Conservation (phyloP, 2,888 invertebrate genomes). For the Gymnocheta viridis region DNA sequence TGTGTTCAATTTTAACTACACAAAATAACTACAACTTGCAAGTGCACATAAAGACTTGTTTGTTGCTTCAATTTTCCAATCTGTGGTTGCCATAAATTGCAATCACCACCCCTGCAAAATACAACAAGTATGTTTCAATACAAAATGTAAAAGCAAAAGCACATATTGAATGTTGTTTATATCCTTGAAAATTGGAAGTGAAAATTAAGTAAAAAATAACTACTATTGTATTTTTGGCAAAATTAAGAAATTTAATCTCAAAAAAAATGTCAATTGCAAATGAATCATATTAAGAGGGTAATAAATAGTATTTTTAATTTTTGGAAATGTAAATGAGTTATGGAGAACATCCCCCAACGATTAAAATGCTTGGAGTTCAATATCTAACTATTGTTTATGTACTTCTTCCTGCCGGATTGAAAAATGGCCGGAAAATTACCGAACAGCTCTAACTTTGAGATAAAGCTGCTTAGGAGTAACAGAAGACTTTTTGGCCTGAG, state of each 20-base stretch:
- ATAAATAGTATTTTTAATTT: neutral
- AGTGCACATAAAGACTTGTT: slow-evolving; percentile 41
- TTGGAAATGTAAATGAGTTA: neutral
- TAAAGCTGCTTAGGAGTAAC: too few relatives aligned
- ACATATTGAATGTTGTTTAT: slow-evolving; percentile 39
- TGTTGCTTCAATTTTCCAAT: slow-evolving; percentile 62
- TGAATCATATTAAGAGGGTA: neutral
- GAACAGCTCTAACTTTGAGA: too few relatives aligned
- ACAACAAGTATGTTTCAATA: slow-evolving; percentile 38
- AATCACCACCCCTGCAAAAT: slow-evolving; percentile 39
- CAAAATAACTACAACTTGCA: slow-evolving; percentile 15
- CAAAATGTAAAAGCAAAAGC: neutral
- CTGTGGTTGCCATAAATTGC: slow-evolving; percentile 66
- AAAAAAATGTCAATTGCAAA: neutral
- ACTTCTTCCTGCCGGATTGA: too few relatives aligned
- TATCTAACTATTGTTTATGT: too few relatives aligned
- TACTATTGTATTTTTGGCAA: neutral
- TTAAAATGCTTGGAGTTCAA: too few relatives aligned
- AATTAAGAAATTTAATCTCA: neutral
- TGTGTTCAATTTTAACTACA: slow-evolving; percentile 26
- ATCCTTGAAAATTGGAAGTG: slow-evolving; percentile 38
- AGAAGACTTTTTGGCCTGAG: too few relatives aligned
- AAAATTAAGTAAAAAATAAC: slow-evolving; percentile 17
- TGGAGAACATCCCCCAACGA: neutral
- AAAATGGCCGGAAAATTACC: too few relatives aligned